phyloP scores from a whole-genome alignment of 2,888 invertebrate species.

The Drosophila atripex region DNA sequence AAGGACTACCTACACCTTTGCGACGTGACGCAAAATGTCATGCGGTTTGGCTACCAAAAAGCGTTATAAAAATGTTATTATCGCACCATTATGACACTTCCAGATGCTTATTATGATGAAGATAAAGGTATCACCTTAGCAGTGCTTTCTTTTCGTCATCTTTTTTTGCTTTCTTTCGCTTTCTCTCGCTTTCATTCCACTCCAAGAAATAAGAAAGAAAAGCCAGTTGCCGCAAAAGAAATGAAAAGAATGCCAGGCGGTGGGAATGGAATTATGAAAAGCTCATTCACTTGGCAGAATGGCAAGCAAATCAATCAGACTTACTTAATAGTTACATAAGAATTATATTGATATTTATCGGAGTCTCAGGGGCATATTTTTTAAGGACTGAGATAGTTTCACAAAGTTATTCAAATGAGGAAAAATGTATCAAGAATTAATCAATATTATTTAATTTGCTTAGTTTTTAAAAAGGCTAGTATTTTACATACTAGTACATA shows the following conservation, averaged over 20 bases:
- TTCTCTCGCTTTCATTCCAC: neutral
- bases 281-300: neutral
- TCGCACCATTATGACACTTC: slow-evolving; percentile 71
- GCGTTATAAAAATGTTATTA: slow-evolving; percentile 75
- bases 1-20: slow-evolving; percentile 4
- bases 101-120: slow-evolving; percentile 72
- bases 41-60: slow-evolving; percentile 65
- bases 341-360: neutral
- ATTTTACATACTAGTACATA: too few species aligned
- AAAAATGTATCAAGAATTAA: too few species aligned
- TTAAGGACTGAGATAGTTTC: neutral
- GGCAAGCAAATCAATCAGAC: neutral
- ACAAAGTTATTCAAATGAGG: too few species aligned
- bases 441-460: too few species aligned
- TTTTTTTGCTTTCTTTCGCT: neutral
- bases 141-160: neutral
- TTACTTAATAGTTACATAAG: neutral
- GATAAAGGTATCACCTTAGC: slow-evolving; percentile 52
- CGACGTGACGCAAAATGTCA: slow-evolving; percentile 39
- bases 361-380: neutral
- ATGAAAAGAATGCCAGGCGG: neutral
- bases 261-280: slow-evolving; percentile 1
- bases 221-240: neutral
- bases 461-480: too few species aligned
- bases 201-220: neutral